phyloP scores from a whole-genome alignment of 2,113 vertebrate genomes.

The Ceuthmochares aereus region DNA sequence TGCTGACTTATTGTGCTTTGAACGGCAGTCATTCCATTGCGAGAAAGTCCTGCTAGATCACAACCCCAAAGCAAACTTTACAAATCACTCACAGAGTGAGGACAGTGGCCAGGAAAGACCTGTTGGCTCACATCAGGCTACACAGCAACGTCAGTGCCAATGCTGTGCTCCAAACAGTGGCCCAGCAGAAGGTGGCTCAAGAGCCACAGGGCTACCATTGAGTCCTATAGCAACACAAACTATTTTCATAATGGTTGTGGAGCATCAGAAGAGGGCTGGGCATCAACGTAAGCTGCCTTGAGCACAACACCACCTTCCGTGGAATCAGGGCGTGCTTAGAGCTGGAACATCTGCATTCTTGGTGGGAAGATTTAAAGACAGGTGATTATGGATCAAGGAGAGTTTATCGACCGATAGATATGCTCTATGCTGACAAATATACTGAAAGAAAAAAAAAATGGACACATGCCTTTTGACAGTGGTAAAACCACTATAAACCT shows the following conservation, averaged over 20 bases:
- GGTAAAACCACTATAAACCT: not conserved
- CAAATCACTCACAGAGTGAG: not conserved
- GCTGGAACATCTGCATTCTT: not conserved
- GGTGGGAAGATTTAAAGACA: not conserved
- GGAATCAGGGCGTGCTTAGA: not conserved
- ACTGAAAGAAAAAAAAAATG: not conserved
- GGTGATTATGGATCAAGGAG: not conserved
- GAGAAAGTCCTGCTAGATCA: not conserved
- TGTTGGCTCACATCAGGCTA: fast-evolving
- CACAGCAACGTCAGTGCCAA: not conserved
- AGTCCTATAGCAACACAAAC: not conserved
- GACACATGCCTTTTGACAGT: not conserved
- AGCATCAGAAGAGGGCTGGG: not conserved
- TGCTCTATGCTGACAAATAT: not conserved
- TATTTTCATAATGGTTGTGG: not conserved
- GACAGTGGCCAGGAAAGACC: not conserved
- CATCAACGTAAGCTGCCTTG: not conserved
- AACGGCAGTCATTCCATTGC: fast-evolving
- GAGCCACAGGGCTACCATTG: not conserved
- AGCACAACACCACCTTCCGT: not conserved
- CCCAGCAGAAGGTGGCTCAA: not conserved
- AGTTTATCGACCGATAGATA: not conserved
- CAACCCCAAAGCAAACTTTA: not conserved
- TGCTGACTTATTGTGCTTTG: fast-evolving
- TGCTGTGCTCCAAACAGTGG: fast-evolving